phyloP scores from a whole-genome alignment of 2,888 invertebrate genomes.

The Molanna angustata region DNA sequence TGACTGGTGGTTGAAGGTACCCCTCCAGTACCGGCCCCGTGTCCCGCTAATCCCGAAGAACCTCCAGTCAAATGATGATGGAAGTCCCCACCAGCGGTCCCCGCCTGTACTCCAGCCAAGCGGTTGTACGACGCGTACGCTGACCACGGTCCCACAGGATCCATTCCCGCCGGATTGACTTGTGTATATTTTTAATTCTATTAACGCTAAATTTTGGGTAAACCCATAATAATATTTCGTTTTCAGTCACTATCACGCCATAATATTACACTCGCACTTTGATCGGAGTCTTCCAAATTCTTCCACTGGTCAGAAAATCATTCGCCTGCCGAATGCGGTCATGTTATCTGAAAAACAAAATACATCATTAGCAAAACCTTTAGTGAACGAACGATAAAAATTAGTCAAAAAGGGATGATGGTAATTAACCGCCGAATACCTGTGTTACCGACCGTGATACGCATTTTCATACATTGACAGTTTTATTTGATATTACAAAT shows the following conservation, averaged over 20 bases:
- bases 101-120: conserved; percentile 67
- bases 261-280: conserved; percentile 13
- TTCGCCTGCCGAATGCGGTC: conserved; percentile 5
- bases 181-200: conserved; percentile 6
- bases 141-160: conserved; percentile 88
- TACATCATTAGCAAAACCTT: too few species aligned
- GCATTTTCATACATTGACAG: conserved; percentile 11
- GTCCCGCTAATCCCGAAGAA: conserved; percentile 46
- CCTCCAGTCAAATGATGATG: conserved; percentile 66
- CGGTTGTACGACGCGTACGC: conserved; percentile 82
- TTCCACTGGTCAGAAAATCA: conserved; percentile 11
- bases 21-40: conserved; percentile 49
- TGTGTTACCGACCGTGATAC: conserved; percentile 7
- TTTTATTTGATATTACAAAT: conserved; percentile 9
- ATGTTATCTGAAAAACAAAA: conserved; percentile 21
- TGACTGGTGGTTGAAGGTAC: conserved; percentile 65
- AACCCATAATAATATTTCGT: conserved; percentile 20
- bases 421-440: conserved; percentile 13
- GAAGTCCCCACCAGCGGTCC: conserved; percentile 65
- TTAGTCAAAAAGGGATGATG: conserved; percentile 2
- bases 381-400: too few species aligned
- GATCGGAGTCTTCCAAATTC: conserved; percentile 11
- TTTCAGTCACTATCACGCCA: conserved; percentile 21
- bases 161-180: conserved; percentile 62
- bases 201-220: conserved; percentile 17